Evolutionary conservation across 2,113 vertebrate genomes (phyloP).

Genomic region (Ctenomys sociabilis): DNA sequence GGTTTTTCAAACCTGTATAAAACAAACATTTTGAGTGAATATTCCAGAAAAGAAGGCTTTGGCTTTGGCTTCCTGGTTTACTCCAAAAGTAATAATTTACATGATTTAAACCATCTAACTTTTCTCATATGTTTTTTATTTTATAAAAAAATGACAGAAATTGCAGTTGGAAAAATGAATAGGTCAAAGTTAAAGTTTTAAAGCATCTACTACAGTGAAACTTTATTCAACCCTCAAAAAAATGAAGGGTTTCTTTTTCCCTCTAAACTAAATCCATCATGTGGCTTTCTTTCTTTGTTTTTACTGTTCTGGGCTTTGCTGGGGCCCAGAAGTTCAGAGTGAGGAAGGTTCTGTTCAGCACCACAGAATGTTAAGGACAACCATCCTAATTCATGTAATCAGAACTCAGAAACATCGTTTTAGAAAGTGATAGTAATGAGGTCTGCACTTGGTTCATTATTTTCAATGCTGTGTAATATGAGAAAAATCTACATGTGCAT

Average conservation of each 20-base stretch:
- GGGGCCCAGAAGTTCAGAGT: neutral
- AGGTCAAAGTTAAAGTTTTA: neutral
- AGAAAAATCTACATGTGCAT: neutral
- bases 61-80: neutral
- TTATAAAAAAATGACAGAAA: conserved; percentile 44
- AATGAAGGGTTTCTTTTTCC: neutral
- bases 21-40: neutral
- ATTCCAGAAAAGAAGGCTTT: neutral
- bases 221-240: neutral
- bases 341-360: fast-evolving
- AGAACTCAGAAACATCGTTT: too few relatives aligned
- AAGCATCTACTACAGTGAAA: neutral
- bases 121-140: conserved; percentile 61
- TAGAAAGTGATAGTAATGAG: neutral
- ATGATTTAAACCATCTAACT: neutral
- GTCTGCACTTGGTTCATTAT: too few relatives aligned
- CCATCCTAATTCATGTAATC: fast-evolving
- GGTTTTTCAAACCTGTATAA: neutral
- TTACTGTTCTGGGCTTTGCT: neutral
- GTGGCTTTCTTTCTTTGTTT: neutral
- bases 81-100: neutral
- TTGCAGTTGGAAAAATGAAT: neutral
- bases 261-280: neutral
- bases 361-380: neutral
- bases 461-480: neutral